Evolutionary conservation across 2,797 vertebrate species (phyloP).

Genomic region (Eulemur rubriventer): DNA sequence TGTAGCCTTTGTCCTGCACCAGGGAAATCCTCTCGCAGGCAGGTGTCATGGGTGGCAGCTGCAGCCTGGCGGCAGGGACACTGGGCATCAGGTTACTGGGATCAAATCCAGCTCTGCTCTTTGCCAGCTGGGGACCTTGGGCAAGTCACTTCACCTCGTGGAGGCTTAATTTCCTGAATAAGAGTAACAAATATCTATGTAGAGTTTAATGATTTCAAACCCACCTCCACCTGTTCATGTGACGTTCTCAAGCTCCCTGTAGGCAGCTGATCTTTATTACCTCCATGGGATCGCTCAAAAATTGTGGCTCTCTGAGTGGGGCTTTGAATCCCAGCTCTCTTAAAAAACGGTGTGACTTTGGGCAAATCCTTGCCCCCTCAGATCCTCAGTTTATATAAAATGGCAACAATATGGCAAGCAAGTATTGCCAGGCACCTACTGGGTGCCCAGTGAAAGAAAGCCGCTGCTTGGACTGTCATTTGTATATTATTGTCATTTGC

Average conservation of each 20-base stretch:
- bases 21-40: neutral
- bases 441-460: neutral
- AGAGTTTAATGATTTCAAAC: neutral
- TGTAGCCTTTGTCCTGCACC: neutral
- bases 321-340: neutral
- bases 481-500: neutral
- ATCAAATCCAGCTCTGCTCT: neutral
- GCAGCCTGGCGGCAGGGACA: neutral
- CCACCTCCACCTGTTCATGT: neutral
- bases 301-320: accelerated
- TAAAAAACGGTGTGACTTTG: neutral
- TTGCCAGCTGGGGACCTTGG: neutral
- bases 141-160: neutral
- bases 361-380: neutral
- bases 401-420: neutral
- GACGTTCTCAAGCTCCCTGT: neutral
- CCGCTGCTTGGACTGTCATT: neutral
- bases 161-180: neutral
- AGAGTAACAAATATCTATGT: neutral
- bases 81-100: neutral
- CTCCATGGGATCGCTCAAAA: neutral
- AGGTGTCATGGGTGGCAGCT: neutral
- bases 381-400: neutral
- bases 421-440: neutral
- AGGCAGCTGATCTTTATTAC: neutral